Conservation (phyloP, 2,888 invertebrate genomes). For the Dexiosoma caninum region DNA sequence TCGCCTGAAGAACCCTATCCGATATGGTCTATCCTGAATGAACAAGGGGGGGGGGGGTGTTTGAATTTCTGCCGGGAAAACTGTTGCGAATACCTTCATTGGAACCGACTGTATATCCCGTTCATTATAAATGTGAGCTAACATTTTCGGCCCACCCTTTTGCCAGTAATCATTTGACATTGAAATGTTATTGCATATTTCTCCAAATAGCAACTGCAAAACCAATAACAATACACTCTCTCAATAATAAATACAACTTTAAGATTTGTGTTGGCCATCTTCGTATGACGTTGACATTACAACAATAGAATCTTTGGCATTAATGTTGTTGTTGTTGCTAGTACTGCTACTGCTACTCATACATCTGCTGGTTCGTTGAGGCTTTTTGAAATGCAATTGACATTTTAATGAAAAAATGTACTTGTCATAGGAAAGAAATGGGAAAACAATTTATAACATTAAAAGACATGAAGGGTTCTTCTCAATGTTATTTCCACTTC, state of each 20-base stretch:
- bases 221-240: neutral
- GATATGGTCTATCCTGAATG: no score
- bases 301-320: neutral
- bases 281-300: constrained; percentile 29
- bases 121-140: no score
- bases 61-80: no score
- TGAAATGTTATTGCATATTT: constrained; percentile 20
- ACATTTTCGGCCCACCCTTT: no score
- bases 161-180: constrained; percentile 37
- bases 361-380: no score
- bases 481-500: no score
- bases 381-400: constrained; percentile 49
- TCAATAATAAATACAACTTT: constrained; percentile 22
- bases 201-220: neutral
- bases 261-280: constrained; percentile 30
- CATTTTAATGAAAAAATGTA: constrained; percentile 35
- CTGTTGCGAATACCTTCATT: no score
- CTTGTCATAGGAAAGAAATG: neutral
- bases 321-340: neutral
- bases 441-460: constrained; percentile 9
- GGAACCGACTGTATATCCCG: no score
- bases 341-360: neutral
- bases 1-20: no score
- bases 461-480: neutral
- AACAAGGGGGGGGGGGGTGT: no score